These are phyloP conservation scores for Panagrolaimus sp. DNA, from an alignment of 1,140 invertebrate species.

Conservation along the genomic window DNA sequence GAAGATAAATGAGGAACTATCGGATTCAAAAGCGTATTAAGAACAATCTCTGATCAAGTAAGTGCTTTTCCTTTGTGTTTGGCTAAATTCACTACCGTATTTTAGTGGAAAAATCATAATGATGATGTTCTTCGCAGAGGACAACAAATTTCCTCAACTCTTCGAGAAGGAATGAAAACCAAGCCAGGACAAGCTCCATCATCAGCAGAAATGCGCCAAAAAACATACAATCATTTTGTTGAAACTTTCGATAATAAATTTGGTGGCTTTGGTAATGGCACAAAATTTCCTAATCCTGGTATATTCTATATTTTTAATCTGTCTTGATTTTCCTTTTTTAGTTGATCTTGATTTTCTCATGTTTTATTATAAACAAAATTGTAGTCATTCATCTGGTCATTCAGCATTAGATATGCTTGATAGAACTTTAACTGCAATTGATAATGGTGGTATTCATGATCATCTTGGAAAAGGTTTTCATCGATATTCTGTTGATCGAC, in stretches of 20 bases:
- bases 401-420: conserved; percentile 67
- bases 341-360: too few relatives aligned
- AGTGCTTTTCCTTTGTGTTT: neutral
- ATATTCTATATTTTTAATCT: neutral
- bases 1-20: conserved; percentile 70
- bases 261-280: conserved; percentile 74
- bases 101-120: conserved; percentile 66
- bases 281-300: conserved; percentile 83
- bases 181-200: conserved; percentile 46
- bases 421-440: conserved; percentile 77
- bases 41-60: conserved; percentile 63
- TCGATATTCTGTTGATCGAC: conserved; percentile 80
- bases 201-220: conserved; percentile 57
- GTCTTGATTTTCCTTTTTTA: neutral
- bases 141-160: conserved; percentile 15
- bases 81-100: conserved; percentile 15
- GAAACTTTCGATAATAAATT: conserved; percentile 68
- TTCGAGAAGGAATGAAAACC: conserved; percentile 24
- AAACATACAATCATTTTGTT: conserved; percentile 64
- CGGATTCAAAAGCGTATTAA: conserved; percentile 74
- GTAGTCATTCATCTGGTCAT: conserved; percentile 54
- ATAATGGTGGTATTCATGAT: conserved; percentile 85
- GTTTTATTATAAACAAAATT: neutral
- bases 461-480: conserved; percentile 83
- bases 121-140: neutral